Percentiles rank a stretch among this genome's conserved stretches.
Conservation (phyloP, 2,797 vertebrate species). For the Sphenodon punctatus region DNA sequence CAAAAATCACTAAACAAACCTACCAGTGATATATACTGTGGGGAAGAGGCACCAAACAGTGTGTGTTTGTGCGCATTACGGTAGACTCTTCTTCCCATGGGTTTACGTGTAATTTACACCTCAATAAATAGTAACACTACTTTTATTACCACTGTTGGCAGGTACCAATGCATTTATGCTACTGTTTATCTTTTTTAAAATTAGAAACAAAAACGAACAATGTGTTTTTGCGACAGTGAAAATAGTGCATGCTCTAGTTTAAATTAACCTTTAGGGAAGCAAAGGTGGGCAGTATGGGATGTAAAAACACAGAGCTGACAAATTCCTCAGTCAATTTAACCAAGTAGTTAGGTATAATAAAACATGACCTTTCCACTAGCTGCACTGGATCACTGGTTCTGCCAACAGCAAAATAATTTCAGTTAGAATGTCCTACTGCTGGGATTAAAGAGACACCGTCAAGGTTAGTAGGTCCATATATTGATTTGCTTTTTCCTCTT, state of each 20-base stretch:
- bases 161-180: not conserved
- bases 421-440: not conserved
- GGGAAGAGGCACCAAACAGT: too few species aligned
- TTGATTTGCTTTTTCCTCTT: not conserved
- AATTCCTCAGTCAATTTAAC: not conserved
- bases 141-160: not conserved
- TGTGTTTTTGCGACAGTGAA: not conserved
- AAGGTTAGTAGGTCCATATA: not conserved
- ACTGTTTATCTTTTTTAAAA: not conserved
- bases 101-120: not conserved
- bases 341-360: not conserved
- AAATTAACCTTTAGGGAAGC: not conserved
- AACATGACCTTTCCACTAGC: not conserved
- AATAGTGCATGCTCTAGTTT: not conserved
- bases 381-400: not conserved
- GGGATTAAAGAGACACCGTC: not conserved
- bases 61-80: not conserved
- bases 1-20: too few species aligned
- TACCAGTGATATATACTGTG: too few species aligned
- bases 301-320: fast-evolving
- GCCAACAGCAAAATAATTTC: not conserved
- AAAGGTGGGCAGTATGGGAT: too few species aligned
- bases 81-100: not conserved
- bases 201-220: not conserved
- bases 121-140: not conserved